A percentile compares a stretch with the other conserved stretches of the same genome.
These are phyloP conservation scores for Drosophila trapezifrons DNA, from an alignment of 1,140 invertebrate genomes.

Conservation along the genomic window DNA sequence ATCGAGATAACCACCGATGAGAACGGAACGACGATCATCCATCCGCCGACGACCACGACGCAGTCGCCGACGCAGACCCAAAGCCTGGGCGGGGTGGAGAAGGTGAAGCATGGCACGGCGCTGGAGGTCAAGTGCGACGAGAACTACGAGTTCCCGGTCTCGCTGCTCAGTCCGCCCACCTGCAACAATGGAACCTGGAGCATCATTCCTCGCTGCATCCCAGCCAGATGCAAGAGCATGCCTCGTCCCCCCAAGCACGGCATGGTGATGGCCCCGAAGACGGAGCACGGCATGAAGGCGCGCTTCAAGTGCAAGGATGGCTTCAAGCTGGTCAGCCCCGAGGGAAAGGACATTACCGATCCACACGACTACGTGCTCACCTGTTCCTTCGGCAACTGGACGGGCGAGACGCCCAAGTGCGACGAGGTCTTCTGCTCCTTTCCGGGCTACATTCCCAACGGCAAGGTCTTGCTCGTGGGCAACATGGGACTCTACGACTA, in stretches of 20 bases:
- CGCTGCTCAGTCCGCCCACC: slow-evolving; percentile 83
- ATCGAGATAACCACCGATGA: slow-evolving; percentile 80
- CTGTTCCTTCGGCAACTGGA: slow-evolving; percentile 97
- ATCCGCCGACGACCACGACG: slow-evolving; percentile 85
- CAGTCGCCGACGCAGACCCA: slow-evolving; percentile 86
- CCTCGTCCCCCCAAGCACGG: slow-evolving; percentile 95
- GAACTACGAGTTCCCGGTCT: slow-evolving; percentile 91
- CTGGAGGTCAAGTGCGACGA: slow-evolving; percentile 93
- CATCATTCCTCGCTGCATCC: slow-evolving; percentile 94
- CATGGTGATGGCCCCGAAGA: slow-evolving; percentile 97
- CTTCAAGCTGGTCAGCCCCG: slow-evolving; percentile 90
- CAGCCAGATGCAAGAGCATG: slow-evolving; percentile 95
- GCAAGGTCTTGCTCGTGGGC: slow-evolving; percentile 96
- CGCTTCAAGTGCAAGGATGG: slow-evolving; percentile 96
- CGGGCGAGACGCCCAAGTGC: slow-evolving; percentile 92
- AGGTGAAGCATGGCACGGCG: slow-evolving; percentile 93
- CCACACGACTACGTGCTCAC: slow-evolving; percentile 87
- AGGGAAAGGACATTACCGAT: slow-evolving; percentile 84
- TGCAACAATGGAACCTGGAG: slow-evolving; percentile 99
- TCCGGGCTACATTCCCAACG: slow-evolving; percentile 95
- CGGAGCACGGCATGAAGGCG: slow-evolving; percentile 96
- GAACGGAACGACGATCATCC: slow-evolving; percentile 83
- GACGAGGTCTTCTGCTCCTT: slow-evolving; percentile 97
- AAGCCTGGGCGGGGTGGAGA: slow-evolving; percentile 85
- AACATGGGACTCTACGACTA: slow-evolving; percentile 99